Percentiles rank a stretch among this genome's conserved stretches.
Evolutionary conservation across 1,140 invertebrate species (phyloP).

Genomic region (Dolichoris vasculosae): DNA sequence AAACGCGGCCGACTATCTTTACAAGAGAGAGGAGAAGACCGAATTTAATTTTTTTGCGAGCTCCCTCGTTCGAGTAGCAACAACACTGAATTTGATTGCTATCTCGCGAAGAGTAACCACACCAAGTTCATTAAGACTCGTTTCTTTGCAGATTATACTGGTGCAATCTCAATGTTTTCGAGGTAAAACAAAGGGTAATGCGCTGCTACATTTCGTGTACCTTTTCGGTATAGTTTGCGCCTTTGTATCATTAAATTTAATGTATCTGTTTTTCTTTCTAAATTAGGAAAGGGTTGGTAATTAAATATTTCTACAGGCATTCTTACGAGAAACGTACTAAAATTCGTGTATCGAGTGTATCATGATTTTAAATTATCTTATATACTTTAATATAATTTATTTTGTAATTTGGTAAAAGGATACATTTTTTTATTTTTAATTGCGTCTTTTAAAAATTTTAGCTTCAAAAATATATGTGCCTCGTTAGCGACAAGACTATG

Average conservation of each 20-base stretch:
- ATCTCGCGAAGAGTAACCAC: conserved; percentile 30
- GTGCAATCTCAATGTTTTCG: conserved; percentile 17
- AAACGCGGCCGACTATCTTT: neutral
- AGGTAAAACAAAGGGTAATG: conserved; percentile 28
- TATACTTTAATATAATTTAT: no score
- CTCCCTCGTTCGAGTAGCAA: neutral
- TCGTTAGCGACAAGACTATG: no score
- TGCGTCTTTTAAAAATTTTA: no score
- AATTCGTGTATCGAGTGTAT: neutral
- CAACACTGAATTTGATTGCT: conserved; percentile 28
- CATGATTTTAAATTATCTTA: no score
- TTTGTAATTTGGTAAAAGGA: no score
- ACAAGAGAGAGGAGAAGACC: neutral
- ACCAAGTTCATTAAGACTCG: conserved; percentile 48
- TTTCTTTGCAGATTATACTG: conserved; percentile 7
- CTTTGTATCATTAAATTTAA: conserved; percentile 18
- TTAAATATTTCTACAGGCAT: conserved; percentile 19
- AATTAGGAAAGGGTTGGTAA: conserved; percentile 12
- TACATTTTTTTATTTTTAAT: no score
- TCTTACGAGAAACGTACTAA: neutral
- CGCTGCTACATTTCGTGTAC: neutral
- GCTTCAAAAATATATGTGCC: no score
- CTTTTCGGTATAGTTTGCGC: neutral
- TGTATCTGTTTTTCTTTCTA: conserved; percentile 8
- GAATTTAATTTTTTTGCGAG: conserved; percentile 41